Percentiles rank a stretch among this genome's conserved stretches.
phyloP scores from a whole-genome alignment of 1,140 invertebrate species.

The Aphidius gifuensis region DNA sequence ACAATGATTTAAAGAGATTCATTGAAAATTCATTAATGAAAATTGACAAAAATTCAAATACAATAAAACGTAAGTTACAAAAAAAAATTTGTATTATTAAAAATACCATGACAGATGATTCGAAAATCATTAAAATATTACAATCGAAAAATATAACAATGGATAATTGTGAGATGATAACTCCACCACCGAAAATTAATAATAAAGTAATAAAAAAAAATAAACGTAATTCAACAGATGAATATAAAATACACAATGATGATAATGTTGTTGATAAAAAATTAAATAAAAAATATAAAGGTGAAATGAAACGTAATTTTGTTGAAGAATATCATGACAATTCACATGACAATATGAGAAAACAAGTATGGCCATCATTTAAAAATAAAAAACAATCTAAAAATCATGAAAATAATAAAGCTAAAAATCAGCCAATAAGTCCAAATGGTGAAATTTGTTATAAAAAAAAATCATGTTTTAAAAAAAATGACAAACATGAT shows the following conservation, averaged over 20 bases:
- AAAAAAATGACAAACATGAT: slow-evolving; percentile 9
- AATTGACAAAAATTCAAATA: slow-evolving; percentile 6
- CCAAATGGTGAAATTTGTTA: not conserved
- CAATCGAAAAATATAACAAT: not conserved
- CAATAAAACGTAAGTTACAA: slow-evolving; percentile 10
- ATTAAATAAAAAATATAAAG: too few species aligned
- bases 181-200: not conserved
- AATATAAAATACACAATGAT: too few species aligned
- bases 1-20: slow-evolving; percentile 9
- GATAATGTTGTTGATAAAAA: too few species aligned
- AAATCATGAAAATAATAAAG: not conserved
- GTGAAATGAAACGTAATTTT: too few species aligned
- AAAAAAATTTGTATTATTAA: slow-evolving; percentile 12
- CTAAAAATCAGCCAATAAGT: not conserved
- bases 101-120: slow-evolving; percentile 8
- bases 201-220: not conserved
- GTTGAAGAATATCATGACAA: not conserved
- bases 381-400: not conserved
- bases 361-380: not conserved
- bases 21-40: slow-evolving; percentile 7
- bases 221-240: too few species aligned
- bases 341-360: not conserved
- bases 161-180: not conserved
- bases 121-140: slow-evolving; percentile 7
- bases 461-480: not conserved